Evolutionary conservation across 2,888 invertebrate species (phyloP).

Genomic region (Camponotus fellah): DNA sequence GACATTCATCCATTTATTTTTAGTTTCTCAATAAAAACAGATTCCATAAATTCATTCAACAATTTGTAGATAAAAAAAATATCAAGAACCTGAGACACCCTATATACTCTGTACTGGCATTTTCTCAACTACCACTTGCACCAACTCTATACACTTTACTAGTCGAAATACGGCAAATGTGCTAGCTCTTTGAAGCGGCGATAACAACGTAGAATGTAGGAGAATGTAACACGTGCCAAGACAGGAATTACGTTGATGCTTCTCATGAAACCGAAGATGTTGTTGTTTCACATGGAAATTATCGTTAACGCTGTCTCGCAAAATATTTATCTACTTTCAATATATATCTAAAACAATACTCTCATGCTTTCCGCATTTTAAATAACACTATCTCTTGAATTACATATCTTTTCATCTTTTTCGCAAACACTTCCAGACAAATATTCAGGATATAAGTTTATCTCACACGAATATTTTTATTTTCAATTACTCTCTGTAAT

Average conservation of each 20-base stretch:
- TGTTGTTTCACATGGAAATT: slow-evolving; percentile 11
- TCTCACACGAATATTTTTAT: not conserved
- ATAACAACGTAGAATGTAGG: slow-evolving; percentile 43
- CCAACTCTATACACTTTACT: slow-evolving; percentile 7
- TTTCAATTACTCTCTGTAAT: not conserved
- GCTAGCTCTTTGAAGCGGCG: slow-evolving; percentile 30
- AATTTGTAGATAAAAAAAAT: not conserved
- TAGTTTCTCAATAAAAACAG: not conserved
- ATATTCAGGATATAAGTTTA: slow-evolving; percentile 1
- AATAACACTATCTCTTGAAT: not conserved
- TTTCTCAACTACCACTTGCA: slow-evolving; percentile 11
- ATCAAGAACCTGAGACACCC: not conserved
- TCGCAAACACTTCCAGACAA: too few species aligned
- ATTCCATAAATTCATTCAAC: not conserved
- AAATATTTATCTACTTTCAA: slow-evolving; percentile 29
- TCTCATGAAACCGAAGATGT: slow-evolving; percentile 41
- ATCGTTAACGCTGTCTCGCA: slow-evolving; percentile 12
- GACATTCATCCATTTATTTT: not conserved
- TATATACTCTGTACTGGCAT: not conserved
- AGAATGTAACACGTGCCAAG: slow-evolving; percentile 33
- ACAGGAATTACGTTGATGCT: slow-evolving; percentile 42
- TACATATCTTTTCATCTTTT: too few species aligned
- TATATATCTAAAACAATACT: not conserved
- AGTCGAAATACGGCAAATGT: slow-evolving; percentile 43
- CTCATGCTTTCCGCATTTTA: not conserved